Base-by-base conservation (phyloP, 2,888 invertebrate species). In the Cryptocheilus praepositus region DNA sequence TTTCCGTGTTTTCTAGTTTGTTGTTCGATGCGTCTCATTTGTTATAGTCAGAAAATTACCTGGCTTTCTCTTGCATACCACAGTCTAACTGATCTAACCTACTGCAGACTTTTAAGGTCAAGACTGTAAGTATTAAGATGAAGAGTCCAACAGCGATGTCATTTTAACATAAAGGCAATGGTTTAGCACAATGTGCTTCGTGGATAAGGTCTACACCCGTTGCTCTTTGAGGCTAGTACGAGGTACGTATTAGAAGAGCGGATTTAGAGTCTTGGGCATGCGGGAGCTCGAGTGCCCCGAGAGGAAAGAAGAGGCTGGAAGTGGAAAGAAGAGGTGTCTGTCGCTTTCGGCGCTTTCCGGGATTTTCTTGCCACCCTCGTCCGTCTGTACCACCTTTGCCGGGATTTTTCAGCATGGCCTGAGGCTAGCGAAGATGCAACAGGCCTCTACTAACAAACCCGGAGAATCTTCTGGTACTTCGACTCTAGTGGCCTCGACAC, bases 391-490 rank as follows among this genome's bases (percentile, higher is more conserved):
- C 58, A 63, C 58, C 70, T 78, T 72, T 57, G 51, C 60, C 65
- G 51, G 21, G 70, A 81, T 83, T 81, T 85, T 82, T 79, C 76
- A 80, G 67, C 68, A 57, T 83, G 65, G 85, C 86, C 83, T 59
- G 75, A 80, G 87, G 88, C 86, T 80, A 86, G 80, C 67, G 67
- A 82, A 80, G 82, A 86, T 82, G 86, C 87, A 88, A 88, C 88
- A 88, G 86, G 88, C 86, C 84, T 84, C 83, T 79, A 77, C 83
- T 86, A 85, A 86, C 85, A 86, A 86, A 86, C 84, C 76, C 73
- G 70, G 79, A 79, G 83, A 85, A 79, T 85, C 84, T 79, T 76
- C 71, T 81, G 84, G 84, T 73, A 85, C 88, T 87, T 85, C 80
- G 80, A 70, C 77, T 86, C 83, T 85, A 88, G 88, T 87, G 88